A percentile compares a stretch with the other conserved stretches of the same genome.
phyloP scores from a whole-genome alignment of 2,797 vertebrate genomes.

The Poecilia velifera region DNA sequence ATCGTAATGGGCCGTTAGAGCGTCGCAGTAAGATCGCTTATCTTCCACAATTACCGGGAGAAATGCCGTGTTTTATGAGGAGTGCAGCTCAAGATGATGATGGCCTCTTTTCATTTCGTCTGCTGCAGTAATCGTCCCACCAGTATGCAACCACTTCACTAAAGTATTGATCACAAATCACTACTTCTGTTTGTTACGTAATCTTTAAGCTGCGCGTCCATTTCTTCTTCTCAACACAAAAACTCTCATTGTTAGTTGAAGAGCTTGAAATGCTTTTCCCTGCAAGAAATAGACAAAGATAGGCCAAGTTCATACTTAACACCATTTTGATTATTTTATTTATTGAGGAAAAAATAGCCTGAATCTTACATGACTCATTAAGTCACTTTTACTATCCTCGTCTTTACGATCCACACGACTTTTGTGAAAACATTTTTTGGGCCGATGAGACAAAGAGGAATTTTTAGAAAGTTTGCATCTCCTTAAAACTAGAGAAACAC shows the following conservation, averaged over 20 bases:
- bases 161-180: slow-evolving; percentile 63
- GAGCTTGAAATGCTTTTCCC: neutral
- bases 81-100: slow-evolving; percentile 34
- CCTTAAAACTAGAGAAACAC: neutral
- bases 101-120: slow-evolving; percentile 37
- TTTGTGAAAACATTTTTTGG: neutral
- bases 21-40: slow-evolving; percentile 29
- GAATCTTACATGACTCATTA: neutral
- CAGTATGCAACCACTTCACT: slow-evolving; percentile 25
- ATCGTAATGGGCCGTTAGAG: slow-evolving; percentile 40
- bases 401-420: neutral
- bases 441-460: neutral
- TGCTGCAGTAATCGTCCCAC: slow-evolving; percentile 45
- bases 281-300: neutral
- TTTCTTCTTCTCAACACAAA: slow-evolving; percentile 45
- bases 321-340: neutral
- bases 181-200: slow-evolving; percentile 49
- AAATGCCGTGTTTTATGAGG: slow-evolving; percentile 29
- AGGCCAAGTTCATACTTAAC: neutral
- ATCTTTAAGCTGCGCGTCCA: slow-evolving; percentile 38
- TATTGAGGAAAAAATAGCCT: neutral
- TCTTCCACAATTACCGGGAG: slow-evolving; percentile 46
- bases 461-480: neutral
- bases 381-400: neutral
- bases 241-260: slow-evolving; percentile 46